phyloP scores from a whole-genome alignment of 2,888 invertebrate species.

The Netelia fuscicornis region DNA sequence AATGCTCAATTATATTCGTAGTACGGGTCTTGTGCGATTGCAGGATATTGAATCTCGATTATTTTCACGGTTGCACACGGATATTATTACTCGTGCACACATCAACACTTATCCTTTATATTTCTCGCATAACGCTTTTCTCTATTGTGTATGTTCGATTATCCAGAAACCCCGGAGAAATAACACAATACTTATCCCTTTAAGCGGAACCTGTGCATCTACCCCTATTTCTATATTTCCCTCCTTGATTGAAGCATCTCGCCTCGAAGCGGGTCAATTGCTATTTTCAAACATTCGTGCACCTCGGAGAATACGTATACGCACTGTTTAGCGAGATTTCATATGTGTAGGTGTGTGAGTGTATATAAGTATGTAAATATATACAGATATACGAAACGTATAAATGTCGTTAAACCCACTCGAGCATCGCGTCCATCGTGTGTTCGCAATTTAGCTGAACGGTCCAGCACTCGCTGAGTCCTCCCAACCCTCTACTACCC shows the following conservation, averaged over 20 bases:
- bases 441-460: slow-evolving; percentile 48
- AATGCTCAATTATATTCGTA: no score
- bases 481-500: not conserved
- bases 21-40: no score
- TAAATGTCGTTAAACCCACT: slow-evolving; percentile 51
- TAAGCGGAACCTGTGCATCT: not conserved
- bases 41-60: no score
- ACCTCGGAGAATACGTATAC: not conserved
- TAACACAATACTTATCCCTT: not conserved
- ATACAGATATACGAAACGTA: not conserved
- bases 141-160: slow-evolving; percentile 19
- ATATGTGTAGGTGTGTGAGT: not conserved
- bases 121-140: not conserved
- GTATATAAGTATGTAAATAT: not conserved
- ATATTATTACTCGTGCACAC: no score
- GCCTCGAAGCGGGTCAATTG: slow-evolving; percentile 73
- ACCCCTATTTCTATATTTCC: slow-evolving; percentile 42
- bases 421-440: slow-evolving; percentile 26
- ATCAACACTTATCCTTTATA: no score
- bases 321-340: not conserved
- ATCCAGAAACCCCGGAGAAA: not conserved
- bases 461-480: slow-evolving; percentile 29
- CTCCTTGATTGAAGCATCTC: slow-evolving; percentile 67
- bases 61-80: no score
- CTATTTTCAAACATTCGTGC: slow-evolving; percentile 69